phyloP scores from a whole-genome alignment of 2,797 vertebrate genomes.

The Eulemur albifrons region DNA sequence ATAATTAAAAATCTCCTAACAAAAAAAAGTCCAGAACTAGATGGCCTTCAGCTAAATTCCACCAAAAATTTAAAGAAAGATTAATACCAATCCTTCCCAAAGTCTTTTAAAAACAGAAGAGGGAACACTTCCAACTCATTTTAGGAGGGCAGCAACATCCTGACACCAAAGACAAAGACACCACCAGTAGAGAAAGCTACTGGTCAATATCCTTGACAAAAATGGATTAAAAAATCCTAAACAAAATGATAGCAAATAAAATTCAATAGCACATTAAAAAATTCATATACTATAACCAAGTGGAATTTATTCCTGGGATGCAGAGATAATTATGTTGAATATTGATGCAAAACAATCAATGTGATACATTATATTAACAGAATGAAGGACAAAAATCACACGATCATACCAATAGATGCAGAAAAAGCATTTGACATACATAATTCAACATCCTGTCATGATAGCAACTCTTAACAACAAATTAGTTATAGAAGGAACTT shows the following conservation, averaged over 20 bases:
- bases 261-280: neutral
- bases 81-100: no score
- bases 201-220: neutral
- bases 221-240: neutral
- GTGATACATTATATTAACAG: no score
- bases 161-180: neutral
- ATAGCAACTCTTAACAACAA: neutral
- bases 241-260: no score
- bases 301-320: neutral
- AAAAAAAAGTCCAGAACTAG: no score
- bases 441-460: neutral
- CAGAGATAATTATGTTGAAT: neutral
- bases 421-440: neutral
- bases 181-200: neutral
- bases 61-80: no score
- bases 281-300: neutral
- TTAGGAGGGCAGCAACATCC: neutral
- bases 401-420: neutral
- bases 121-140: neutral
- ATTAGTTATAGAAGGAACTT: neutral
- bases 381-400: neutral
- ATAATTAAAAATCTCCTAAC: no score
- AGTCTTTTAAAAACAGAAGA: neutral
- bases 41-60: no score
- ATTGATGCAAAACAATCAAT: no score